Evolutionary conservation across 2,113 vertebrate genomes (phyloP).

Genomic region (Hypomesus transpacificus): DNA sequence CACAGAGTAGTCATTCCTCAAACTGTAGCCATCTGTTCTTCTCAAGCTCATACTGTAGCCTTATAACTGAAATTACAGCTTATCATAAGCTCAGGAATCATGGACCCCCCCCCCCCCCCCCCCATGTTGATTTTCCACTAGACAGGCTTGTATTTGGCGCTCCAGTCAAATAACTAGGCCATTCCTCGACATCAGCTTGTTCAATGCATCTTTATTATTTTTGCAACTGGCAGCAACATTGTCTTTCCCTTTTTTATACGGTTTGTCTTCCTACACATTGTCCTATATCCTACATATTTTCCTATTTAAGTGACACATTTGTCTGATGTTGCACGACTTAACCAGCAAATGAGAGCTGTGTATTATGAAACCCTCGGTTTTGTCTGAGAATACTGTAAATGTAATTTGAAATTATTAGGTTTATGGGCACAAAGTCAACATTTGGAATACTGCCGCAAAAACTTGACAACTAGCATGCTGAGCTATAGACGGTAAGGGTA

Average conservation of each 20-base stretch:
- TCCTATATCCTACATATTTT: background rate
- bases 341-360: no score
- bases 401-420: no score
- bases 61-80: conserved; percentile 28
- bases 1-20: conserved; percentile 19
- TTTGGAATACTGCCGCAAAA: no score
- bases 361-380: no score
- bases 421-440: no score
- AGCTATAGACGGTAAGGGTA: background rate
- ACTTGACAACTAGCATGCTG: no score
- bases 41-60: background rate
- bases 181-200: background rate
- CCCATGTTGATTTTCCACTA: conserved; percentile 25
- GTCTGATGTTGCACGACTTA: background rate
- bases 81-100: conserved; percentile 28
- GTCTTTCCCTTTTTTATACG: background rate
- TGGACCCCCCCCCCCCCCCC: conserved; percentile 11
- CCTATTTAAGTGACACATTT: background rate
- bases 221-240: background rate
- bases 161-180: background rate
- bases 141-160: background rate
- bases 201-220: background rate
- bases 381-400: no score
- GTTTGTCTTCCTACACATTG: background rate
- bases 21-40: conserved; percentile 39